A percentile compares a stretch with the other conserved stretches of the same genome.
phyloP scores from a whole-genome alignment of 2,113 vertebrate genomes.

The Orcinus orca region DNA sequence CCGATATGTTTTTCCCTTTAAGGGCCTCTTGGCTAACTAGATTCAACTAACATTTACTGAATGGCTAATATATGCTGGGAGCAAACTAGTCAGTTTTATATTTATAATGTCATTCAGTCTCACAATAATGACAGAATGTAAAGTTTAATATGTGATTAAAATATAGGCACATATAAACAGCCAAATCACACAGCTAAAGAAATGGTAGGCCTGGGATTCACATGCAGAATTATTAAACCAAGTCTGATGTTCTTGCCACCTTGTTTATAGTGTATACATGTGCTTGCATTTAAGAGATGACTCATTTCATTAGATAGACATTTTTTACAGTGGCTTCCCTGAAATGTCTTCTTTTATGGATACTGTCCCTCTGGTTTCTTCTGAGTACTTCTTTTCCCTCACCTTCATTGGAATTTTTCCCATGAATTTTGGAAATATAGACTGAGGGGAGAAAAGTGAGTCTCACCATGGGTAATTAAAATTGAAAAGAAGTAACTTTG shows the following conservation, averaged over 20 bases:
- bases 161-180: background rate
- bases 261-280: background rate
- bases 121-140: background rate
- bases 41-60: background rate
- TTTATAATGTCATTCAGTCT: background rate
- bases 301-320: background rate
- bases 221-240: background rate
- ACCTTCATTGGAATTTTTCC: background rate
- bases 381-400: background rate
- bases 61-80: background rate
- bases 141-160: background rate
- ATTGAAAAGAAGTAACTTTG: background rate
- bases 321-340: background rate
- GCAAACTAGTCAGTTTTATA: background rate
- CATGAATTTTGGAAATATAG: background rate
- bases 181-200: background rate
- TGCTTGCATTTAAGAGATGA: background rate
- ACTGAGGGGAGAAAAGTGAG: background rate
- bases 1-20: background rate
- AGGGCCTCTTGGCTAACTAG: background rate
- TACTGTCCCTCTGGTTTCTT: background rate
- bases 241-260: background rate
- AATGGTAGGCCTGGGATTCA: background rate
- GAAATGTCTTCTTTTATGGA: background rate
- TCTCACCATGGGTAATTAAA: background rate